These are phyloP conservation scores for Cathartes aura DNA, from an alignment of 2,113 vertebrate genomes.

Conservation along the genomic window DNA sequence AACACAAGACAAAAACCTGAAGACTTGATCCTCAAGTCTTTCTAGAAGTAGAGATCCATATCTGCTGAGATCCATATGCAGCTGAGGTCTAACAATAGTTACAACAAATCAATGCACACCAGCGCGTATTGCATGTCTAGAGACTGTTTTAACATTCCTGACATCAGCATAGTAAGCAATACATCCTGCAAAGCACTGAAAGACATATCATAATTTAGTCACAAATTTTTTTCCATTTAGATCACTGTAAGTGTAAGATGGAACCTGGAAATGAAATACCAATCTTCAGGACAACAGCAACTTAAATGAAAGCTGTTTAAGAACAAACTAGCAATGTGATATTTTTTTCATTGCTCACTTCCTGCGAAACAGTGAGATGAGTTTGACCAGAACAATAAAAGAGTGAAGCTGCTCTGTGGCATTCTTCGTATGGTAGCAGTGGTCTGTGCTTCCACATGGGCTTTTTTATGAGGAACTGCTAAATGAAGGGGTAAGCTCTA, in stretches of 20 bases:
- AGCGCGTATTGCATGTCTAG: accelerated
- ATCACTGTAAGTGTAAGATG: accelerated
- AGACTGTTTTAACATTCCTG: background rate
- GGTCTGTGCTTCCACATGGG: background rate
- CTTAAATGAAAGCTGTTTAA: background rate
- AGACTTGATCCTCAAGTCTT: background rate
- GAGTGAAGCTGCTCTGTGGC: background rate
- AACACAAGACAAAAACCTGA: background rate
- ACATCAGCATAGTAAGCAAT: background rate
- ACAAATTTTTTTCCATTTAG: background rate
- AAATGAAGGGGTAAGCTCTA: background rate
- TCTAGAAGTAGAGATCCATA: background rate
- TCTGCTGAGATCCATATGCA: background rate
- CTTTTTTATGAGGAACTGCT: background rate
- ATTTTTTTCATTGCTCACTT: background rate
- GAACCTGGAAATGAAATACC: background rate
- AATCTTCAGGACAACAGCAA: background rate
- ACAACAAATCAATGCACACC: background rate
- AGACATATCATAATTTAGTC: background rate
- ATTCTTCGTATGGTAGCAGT: background rate
- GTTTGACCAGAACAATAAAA: background rate
- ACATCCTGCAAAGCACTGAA: background rate
- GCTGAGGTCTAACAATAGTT: background rate
- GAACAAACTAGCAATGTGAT: background rate
- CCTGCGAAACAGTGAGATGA: background rate